phyloP scores from a whole-genome alignment of 1,140 invertebrate species.

The Dreissena polymorpha region DNA sequence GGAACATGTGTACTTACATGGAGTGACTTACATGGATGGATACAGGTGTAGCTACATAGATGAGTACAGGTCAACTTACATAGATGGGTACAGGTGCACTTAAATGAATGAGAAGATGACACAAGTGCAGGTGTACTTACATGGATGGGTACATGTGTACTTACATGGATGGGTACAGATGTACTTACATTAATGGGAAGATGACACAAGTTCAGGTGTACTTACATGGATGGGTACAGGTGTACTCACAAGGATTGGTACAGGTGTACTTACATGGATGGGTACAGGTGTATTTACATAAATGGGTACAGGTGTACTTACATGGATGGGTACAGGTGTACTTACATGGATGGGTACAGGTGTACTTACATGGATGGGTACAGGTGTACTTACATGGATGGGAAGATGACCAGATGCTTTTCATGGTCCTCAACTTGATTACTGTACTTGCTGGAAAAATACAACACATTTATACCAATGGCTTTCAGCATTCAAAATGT shows the following conservation, averaged over 20 bases:
- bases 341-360: constrained; percentile 78
- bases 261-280: constrained; percentile 77
- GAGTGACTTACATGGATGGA: constrained; percentile 80
- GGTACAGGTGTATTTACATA: too few species aligned
- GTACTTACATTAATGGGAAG: constrained; percentile 79
- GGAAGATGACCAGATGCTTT: constrained; percentile 78
- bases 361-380: constrained; percentile 79
- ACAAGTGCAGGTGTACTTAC: constrained; percentile 74
- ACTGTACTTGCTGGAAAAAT: constrained; percentile 75
- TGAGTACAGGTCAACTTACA: too few species aligned
- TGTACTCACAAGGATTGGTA: too few species aligned
- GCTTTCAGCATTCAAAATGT: too few species aligned
- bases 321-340: constrained; percentile 75
- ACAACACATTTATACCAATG: too few species aligned
- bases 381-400: constrained; percentile 77
- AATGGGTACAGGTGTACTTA: constrained; percentile 72
- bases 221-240: constrained; percentile 80
- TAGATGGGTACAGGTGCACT: constrained; percentile 68
- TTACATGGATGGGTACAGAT: too few species aligned
- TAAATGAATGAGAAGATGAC: constrained; percentile 79
- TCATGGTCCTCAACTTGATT: constrained; percentile 77
- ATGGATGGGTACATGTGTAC: constrained; percentile 79
- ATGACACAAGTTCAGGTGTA: constrained; percentile 65
- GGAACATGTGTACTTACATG: constrained; percentile 79
- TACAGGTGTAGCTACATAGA: constrained; percentile 76